These are phyloP conservation scores for Butorides virescens DNA, from an alignment of 2,113 vertebrate species.

Conservation along the genomic window DNA sequence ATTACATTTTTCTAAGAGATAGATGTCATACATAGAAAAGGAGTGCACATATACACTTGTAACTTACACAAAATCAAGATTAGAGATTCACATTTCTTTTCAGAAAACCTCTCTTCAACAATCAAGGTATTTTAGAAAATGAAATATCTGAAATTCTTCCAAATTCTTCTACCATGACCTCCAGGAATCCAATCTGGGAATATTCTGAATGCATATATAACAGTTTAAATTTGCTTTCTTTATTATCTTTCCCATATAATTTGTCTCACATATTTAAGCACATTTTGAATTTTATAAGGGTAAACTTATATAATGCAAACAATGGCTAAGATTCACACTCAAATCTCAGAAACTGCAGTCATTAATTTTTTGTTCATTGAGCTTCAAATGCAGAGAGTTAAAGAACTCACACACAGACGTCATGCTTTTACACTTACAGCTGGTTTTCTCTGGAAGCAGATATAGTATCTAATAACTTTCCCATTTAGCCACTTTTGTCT, in stretches of 20 bases:
- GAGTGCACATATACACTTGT: too few species aligned
- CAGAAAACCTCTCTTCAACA: not conserved
- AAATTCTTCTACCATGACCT: not conserved
- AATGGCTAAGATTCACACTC: not conserved
- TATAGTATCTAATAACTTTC: not conserved
- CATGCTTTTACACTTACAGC: not conserved
- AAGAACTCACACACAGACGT: not conserved
- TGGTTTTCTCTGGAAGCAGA: not conserved
- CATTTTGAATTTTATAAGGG: not conserved
- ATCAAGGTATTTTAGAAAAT: not conserved
- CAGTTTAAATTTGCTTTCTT: not conserved
- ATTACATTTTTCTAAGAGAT: not conserved
- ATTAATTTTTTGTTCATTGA: not conserved
- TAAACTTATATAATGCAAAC: not conserved
- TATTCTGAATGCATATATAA: not conserved
- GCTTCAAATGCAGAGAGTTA: not conserved
- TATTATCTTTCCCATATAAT: not conserved
- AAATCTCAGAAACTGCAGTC: not conserved
- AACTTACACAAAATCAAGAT: not conserved
- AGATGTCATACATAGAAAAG: not conserved
- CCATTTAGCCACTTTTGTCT: not conserved
- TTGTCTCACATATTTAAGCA: not conserved
- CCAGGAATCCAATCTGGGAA: not conserved
- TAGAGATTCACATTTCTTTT: not conserved
- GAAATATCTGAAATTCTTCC: not conserved